Evolutionary conservation across 2,888 invertebrate genomes (phyloP).

Genomic region (Drosophila heteroneura): DNA sequence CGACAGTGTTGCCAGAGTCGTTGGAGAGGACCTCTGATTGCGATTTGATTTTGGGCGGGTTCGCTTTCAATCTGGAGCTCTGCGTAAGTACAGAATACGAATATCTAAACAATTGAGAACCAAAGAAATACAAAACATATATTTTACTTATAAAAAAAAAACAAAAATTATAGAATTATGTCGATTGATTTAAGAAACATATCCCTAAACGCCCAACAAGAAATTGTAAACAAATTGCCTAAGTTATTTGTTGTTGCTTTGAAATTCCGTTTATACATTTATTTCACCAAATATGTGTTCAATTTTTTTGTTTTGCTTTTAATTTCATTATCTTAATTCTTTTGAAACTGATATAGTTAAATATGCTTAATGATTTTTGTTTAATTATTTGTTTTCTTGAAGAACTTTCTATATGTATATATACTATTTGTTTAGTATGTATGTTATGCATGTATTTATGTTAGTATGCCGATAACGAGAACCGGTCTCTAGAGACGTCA

Average conservation of each 20-base stretch:
- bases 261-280: constrained; percentile 84
- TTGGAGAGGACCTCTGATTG: constrained; percentile 1
- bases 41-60: background rate
- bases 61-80: constrained; percentile 1
- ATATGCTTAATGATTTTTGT: constrained; percentile 57
- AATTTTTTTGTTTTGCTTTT: constrained; percentile 33
- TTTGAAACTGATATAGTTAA: constrained; percentile 79
- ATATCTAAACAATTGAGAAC: constrained; percentile 39
- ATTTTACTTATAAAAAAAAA: background rate
- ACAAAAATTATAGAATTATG: background rate
- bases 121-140: background rate
- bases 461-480: constrained; percentile 19
- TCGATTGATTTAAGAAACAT: background rate
- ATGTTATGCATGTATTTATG: constrained; percentile 33
- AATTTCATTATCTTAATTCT: constrained; percentile 41
- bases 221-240: background rate
- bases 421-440: constrained; percentile 43
- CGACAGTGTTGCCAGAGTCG: constrained; percentile 54
- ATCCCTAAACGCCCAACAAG: background rate
- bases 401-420: constrained; percentile 52
- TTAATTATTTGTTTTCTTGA: constrained; percentile 53
- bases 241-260: constrained; percentile 42
- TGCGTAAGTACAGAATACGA: constrained; percentile 55
- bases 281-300: constrained; percentile 82
- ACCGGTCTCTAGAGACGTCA: background rate